Base-by-base conservation (phyloP, 92 coral and sea anemone species). In the Epizoanthus illoricatus region DNA sequence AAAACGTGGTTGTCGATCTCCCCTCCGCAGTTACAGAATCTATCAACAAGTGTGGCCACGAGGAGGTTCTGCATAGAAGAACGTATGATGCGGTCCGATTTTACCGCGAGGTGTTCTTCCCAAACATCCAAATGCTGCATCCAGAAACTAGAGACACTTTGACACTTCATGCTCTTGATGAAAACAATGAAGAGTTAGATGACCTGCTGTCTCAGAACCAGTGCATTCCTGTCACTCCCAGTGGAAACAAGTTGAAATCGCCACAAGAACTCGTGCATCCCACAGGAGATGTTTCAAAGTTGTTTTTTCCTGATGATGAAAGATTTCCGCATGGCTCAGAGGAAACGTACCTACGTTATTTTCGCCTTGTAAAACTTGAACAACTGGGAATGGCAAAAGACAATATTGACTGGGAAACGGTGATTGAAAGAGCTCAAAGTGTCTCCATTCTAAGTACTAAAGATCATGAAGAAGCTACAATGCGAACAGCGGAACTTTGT, bases 371-470 rank as follows among this genome's bases (percentile, higher is more conserved):
- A 43, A 91, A 86, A 80, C 81, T 94, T 17, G 91, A 84, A 64
- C 79, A 58, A 19, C 80, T 94, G 56, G 94, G 98, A 75, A 94
- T 94, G 98, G 82, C 69, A 16, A 71, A 84, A 24, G 98, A 94
- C 72, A 54, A 74, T 28, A 90, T 92, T 40, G 76, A 83, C 13
- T 92, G 98, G 96, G 41, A 78, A 0, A 81, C 81, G 54, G 52
- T 94, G 43, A 81, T 89, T 24, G 96, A 90, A 74, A 84, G 98
- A 86, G 98, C 96, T 21, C 86, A 86, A 58, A 84, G 92, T 71
- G 62, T 89, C 52, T 73, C 82, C 19, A 12, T 5, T 23, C 75
- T 75, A 5, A 67, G 78, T 36, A 2, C 6, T 11, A 79, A 42
- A 63, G 84, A 90, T 39, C 71, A 79, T 24, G 60, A 81, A 2